A percentile compares a stretch with the other conserved stretches of the same genome.
phyloP scores from a whole-genome alignment of 2,888 invertebrate genomes.

The Drosophila nr. perissopoda region DNA sequence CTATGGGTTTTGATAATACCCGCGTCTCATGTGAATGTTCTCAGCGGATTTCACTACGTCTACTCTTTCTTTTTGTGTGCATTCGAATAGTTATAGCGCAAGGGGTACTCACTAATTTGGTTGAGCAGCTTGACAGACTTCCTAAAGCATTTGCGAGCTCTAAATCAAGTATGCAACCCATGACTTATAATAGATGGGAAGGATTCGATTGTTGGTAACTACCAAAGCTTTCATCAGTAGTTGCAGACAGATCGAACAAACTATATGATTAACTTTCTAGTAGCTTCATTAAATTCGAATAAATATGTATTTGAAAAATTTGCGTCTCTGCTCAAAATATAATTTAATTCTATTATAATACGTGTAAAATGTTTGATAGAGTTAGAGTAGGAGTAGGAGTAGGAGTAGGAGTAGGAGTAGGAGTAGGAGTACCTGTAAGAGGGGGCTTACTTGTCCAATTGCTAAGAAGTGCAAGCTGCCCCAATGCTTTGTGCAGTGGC shows the following conservation, averaged over 20 bases:
- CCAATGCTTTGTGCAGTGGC: conserved; percentile 23
- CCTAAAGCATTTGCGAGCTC: background rate
- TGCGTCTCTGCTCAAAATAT: background rate
- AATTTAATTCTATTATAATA: background rate
- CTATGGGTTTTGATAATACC: conserved; percentile 45
- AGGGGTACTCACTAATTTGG: background rate
- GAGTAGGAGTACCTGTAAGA: no score
- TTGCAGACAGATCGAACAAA: background rate
- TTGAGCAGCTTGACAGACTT: background rate
- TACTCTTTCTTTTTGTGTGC: background rate
- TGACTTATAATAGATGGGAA: background rate
- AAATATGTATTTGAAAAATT: background rate
- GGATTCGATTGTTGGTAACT: background rate
- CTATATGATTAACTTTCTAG: background rate
- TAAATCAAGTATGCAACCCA: background rate
- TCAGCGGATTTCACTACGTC: conserved; percentile 22
- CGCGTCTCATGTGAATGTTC: conserved; percentile 26
- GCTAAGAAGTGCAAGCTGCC: conserved; percentile 19
- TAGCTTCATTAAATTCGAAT: background rate
- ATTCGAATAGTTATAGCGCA: background rate
- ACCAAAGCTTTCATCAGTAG: no score
- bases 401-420: background rate
- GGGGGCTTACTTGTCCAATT: conserved; percentile 5
- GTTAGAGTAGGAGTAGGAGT: background rate
- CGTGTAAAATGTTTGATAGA: background rate